A percentile compares a stretch with the other conserved stretches of the same genome.
These are phyloP conservation scores for Monarcha castaneiventris DNA, from an alignment of 2,113 vertebrate species.

Conservation along the genomic window DNA sequence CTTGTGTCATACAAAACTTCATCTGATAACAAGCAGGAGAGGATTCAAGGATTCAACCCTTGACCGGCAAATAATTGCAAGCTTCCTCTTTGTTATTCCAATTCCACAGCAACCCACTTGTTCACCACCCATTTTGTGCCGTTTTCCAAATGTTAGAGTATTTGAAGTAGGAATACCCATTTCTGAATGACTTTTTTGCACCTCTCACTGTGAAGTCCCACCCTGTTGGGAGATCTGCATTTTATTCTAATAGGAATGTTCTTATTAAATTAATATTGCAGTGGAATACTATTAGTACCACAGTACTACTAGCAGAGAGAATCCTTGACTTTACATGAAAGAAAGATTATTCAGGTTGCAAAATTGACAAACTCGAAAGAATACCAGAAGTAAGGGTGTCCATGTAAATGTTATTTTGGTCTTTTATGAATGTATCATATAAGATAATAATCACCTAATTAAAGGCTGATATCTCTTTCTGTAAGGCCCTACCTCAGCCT, in stretches of 20 bases:
- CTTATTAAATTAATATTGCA: neutral
- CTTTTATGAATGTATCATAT: neutral
- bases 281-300: neutral
- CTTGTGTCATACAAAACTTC: neutral
- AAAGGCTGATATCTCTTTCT: neutral
- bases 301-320: neutral
- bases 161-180: neutral
- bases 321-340: neutral
- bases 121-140: neutral
- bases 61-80: neutral
- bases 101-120: neutral
- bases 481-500: neutral
- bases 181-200: neutral
- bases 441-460: neutral
- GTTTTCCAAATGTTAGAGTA: neutral
- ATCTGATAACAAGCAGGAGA: neutral
- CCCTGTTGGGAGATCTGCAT: neutral
- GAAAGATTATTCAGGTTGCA: neutral
- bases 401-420: neutral
- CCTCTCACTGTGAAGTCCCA: neutral
- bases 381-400: neutral
- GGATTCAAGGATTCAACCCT: neutral
- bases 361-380: neutral
- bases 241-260: neutral
- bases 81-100: neutral